phyloP scores from a whole-genome alignment of 2,888 invertebrate genomes.

The Troilus luridus region DNA sequence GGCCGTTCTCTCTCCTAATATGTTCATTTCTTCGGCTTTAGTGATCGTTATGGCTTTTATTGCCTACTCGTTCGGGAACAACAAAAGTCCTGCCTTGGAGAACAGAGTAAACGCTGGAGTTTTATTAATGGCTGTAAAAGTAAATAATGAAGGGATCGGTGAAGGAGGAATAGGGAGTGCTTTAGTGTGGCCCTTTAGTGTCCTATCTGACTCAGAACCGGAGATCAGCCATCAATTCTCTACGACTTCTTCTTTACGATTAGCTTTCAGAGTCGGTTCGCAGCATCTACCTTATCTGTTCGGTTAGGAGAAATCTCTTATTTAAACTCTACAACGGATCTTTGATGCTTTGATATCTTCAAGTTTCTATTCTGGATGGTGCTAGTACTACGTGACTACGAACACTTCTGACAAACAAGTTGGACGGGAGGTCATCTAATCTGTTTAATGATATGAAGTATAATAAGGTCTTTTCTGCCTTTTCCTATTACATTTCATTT shows the following conservation, averaged over 20 bases:
- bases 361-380: background rate
- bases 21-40: conserved; percentile 64
- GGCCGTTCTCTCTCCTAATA: conserved; percentile 61
- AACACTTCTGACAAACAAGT: background rate
- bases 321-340: background rate
- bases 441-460: background rate
- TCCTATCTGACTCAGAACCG: conserved; percentile 16
- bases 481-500: no score
- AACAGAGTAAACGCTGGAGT: conserved; percentile 58
- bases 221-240: conserved; percentile 19
- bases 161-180: conserved; percentile 10
- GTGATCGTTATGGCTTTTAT: conserved; percentile 64
- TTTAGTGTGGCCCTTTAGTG: conserved; percentile 50
- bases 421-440: background rate
- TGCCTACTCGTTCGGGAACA: conserved; percentile 57
- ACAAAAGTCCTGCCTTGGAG: conserved; percentile 61
- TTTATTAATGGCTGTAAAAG: conserved; percentile 65
- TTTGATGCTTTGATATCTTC: background rate
- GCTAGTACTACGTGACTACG: background rate
- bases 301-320: background rate
- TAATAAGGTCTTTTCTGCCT: background rate
- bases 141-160: conserved; percentile 62
- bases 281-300: conserved; percentile 43
- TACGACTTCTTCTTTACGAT: conserved; percentile 47
- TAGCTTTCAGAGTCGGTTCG: conserved; percentile 12